Evolutionary conservation across 2,888 invertebrate species (phyloP).

Genomic region (Lasioglossum lativentre): DNA sequence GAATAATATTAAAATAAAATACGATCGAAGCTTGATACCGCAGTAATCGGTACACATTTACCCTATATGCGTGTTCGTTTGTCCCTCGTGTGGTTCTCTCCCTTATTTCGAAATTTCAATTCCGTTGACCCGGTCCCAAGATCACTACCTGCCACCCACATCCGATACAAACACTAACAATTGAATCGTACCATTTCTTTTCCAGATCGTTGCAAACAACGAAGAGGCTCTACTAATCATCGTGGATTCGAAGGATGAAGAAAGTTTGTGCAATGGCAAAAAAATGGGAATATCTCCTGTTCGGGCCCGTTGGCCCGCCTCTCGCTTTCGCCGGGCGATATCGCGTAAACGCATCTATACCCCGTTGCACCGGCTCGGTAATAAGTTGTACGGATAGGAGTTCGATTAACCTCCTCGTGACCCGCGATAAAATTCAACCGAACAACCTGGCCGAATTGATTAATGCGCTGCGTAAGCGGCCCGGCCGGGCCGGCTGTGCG

Average conservation of each 20-base stretch:
- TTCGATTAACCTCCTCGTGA: constrained; percentile 56
- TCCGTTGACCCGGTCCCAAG: constrained; percentile 57
- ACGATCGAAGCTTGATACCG: no score
- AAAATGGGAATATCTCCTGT: not conserved
- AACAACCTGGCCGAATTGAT: constrained; percentile 29
- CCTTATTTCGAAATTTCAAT: constrained; percentile 67
- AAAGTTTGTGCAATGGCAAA: not conserved
- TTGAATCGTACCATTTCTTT: not conserved
- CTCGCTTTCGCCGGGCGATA: constrained; percentile 33
- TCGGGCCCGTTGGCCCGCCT: not conserved
- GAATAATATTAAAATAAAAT: no score
- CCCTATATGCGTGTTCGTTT: constrained; percentile 18
- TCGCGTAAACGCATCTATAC: constrained; percentile 55
- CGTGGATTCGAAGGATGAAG: not conserved
- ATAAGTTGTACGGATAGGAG: constrained; percentile 47
- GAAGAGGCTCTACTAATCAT: not conserved
- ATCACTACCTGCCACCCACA: constrained; percentile 18
- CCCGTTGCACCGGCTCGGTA: constrained; percentile 8
- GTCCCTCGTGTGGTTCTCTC: constrained; percentile 30
- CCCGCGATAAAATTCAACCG: constrained; percentile 34
- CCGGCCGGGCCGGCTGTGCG: not conserved
- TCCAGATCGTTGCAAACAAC: not conserved
- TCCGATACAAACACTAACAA: not conserved
- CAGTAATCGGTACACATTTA: no score
- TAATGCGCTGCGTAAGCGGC: constrained; percentile 9